Base-by-base conservation (phyloP, 2,113 vertebrate species). In the Sturnus vulgaris region DNA sequence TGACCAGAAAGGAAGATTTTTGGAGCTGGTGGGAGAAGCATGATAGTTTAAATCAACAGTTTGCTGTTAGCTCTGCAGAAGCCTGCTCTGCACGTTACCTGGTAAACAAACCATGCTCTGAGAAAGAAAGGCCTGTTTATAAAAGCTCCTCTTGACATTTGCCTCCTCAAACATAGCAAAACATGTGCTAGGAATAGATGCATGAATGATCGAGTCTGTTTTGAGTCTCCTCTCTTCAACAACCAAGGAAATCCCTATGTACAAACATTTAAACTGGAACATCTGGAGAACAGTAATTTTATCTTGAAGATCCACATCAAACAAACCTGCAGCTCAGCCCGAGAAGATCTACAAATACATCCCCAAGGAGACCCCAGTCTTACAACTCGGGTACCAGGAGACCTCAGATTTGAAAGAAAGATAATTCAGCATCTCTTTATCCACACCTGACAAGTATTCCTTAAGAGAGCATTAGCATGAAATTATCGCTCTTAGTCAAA, bases 271-370 rank as follows among this genome's bases (percentile, higher is more conserved):
- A 98, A 98, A 97, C 93, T 90, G 81, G 88, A 97, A 97, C 98
- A 98, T 97, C 97, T 98, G 97, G 97, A 96, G 91, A 40, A 22
- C 92, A 96, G 88, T 96, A 96, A 97, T 96, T 98, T 97, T 97
- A 97, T 98, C 97, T 96, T 47, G 95, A 98, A 94, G 93, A 97
- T 97, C 97, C 96, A 97, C 97, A 97, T 98, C 96, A 97, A 98
- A 97, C 88, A 96, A 92, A 72, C 84, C 93, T 95, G 96, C 86
- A 95, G 86, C 86, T 91, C 83, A 90, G 95, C 91, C 91, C 61
- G 6, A 92, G 89, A 96, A 97, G 95, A 97, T 95, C 79, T 92
- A 97, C 96, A 97, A 97, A 97, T 96, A 94, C 93, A 81, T 96
- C 97, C 97, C 97, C 75, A 83, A 94, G 96, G 96, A 96, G 70